Conservation (phyloP, 2,113 vertebrate species). For the Rhinichthys klamathensis region DNA sequence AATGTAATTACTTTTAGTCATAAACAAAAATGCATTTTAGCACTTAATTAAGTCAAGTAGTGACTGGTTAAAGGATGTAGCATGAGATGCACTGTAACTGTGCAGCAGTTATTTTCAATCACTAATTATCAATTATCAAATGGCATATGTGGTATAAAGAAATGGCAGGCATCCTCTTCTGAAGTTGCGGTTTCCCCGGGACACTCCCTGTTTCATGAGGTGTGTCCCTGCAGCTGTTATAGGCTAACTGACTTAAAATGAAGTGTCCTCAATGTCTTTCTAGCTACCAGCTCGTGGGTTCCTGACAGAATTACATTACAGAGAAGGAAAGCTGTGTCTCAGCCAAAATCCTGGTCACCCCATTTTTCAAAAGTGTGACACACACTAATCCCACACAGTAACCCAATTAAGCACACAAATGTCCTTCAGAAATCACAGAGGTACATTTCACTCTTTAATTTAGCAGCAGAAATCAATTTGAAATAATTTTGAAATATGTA, state of each 20-base stretch:
- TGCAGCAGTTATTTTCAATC: neutral
- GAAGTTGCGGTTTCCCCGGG: neutral
- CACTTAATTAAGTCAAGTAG: neutral
- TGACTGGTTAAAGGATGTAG: neutral
- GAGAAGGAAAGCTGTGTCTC: neutral
- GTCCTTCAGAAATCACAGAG: neutral
- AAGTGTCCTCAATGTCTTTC: neutral
- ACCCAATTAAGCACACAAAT: constrained; percentile 2
- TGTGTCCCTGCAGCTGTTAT: neutral
- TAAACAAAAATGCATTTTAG: neutral
- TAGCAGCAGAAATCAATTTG: neutral
- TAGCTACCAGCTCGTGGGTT: neutral
- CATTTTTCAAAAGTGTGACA: neutral
- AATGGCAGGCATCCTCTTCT: neutral
- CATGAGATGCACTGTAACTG: neutral
- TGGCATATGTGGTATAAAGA: neutral
- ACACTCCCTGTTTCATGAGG: neutral
- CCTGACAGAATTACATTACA: neutral
- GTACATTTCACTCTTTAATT: neutral
- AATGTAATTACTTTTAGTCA: too few relatives aligned
- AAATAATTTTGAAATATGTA: neutral
- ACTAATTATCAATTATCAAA: neutral
- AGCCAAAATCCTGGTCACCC: neutral
- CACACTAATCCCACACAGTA: constrained; percentile 8
- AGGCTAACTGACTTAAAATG: neutral